phyloP scores from a whole-genome alignment of 2,797 vertebrate genomes.

The Rhinophrynus dorsalis region DNA sequence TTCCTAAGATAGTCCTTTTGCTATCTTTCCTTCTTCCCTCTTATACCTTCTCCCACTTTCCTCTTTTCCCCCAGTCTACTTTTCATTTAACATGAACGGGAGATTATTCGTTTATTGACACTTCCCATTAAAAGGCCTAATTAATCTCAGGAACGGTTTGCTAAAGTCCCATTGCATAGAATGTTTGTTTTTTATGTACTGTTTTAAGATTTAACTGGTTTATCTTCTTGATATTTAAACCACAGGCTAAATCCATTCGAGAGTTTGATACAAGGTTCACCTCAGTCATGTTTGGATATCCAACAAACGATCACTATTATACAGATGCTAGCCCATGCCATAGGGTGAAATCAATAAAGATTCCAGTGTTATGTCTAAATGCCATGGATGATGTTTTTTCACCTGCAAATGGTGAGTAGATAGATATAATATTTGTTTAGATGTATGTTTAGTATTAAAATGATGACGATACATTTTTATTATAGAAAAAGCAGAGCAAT shows the following conservation, averaged over 20 bases:
- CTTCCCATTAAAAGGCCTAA: too few relatives aligned
- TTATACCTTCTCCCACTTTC: too few relatives aligned
- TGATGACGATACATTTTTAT: too few relatives aligned
- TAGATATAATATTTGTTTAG: background rate
- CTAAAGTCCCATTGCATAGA: too few relatives aligned
- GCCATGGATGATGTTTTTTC: slow-evolving; percentile 96
- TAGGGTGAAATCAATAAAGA: slow-evolving; percentile 88
- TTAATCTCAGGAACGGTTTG: too few relatives aligned
- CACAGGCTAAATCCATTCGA: slow-evolving; percentile 91
- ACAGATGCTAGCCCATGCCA: slow-evolving; percentile 88
- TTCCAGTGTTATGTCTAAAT: slow-evolving; percentile 96
- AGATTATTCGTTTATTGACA: too few relatives aligned
- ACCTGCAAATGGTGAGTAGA: slow-evolving; percentile 85
- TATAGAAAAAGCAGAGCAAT: too few relatives aligned
- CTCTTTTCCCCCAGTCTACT: too few relatives aligned
- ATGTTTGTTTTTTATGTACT: slow-evolving; percentile 43
- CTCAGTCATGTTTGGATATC: slow-evolving; percentile 96
- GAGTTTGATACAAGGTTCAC: slow-evolving; percentile 97
- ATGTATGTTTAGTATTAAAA: too few relatives aligned
- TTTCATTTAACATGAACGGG: too few relatives aligned
- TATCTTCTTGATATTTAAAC: slow-evolving; percentile 55
- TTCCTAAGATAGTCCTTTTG: too few relatives aligned
- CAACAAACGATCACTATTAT: slow-evolving; percentile 92
- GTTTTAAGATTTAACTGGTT: slow-evolving; percentile 37
- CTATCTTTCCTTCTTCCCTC: too few relatives aligned